These are phyloP conservation scores for Agrenia bidenticulata DNA, from an alignment of 2,888 invertebrate genomes.

Conservation along the genomic window DNA sequence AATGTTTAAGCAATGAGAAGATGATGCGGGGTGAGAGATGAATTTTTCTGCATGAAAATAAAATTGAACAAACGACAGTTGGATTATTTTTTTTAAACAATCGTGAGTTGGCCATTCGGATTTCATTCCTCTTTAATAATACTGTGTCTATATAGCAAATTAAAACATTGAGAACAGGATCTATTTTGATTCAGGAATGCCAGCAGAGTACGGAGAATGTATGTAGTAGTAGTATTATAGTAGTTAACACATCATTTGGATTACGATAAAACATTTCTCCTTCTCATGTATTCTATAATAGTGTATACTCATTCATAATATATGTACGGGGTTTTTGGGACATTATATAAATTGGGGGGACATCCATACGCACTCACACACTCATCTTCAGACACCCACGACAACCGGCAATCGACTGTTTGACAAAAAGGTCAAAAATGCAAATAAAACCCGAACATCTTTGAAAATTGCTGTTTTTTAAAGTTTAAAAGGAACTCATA, in stretches of 20 bases:
- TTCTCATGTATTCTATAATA: too few species aligned
- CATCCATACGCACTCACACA: too few species aligned
- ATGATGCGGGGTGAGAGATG: not conserved
- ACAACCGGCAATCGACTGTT: too few species aligned
- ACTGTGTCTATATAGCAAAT: constrained; percentile 48
- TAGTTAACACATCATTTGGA: constrained; percentile 1
- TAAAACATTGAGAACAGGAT: constrained; percentile 28
- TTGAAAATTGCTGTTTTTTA: not conserved
- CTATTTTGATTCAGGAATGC: constrained; percentile 6
- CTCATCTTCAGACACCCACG: too few species aligned
- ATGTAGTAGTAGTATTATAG: constrained; percentile 1
- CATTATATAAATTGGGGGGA: too few species aligned
- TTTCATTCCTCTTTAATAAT: constrained; percentile 48
- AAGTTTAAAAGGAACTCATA: constrained; percentile 29
- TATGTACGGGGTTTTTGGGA: too few species aligned
- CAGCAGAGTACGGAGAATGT: not conserved
- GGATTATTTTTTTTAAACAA: not conserved
- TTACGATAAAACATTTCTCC: too few species aligned
- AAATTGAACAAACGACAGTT: not conserved
- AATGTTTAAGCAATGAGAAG: not conserved
- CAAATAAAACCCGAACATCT: constrained; percentile 19
- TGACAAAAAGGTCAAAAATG: too few species aligned
- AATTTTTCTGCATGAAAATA: too few species aligned
- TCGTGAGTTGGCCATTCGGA: constrained; percentile 29
- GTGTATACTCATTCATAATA: too few species aligned